Percentiles rank a stretch among this genome's conserved stretches.
Evolutionary conservation across 2,888 invertebrate species (phyloP).

Genomic region (Ashinkailepas kermadecensis): DNA sequence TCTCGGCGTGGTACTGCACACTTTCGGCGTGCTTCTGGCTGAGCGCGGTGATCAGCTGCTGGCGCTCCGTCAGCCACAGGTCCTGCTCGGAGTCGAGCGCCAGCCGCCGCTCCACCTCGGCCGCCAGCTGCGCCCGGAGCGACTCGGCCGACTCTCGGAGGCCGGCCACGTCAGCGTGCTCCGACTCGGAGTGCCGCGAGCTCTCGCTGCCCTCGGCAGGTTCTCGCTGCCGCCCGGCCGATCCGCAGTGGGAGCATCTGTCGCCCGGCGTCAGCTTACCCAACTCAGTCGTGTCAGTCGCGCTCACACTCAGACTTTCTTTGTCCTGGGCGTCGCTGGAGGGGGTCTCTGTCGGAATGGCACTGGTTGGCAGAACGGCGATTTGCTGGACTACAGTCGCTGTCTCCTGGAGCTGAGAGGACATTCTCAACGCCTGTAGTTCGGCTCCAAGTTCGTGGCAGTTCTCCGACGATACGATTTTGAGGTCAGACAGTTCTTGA

Average conservation of each 20-base stretch:
- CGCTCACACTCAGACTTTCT: too few relatives aligned
- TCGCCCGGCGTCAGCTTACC: too few relatives aligned
- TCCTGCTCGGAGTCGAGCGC: slow-evolving; percentile 26
- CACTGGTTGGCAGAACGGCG: too few relatives aligned
- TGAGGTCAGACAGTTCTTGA: neutral
- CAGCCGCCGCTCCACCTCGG: slow-evolving; percentile 25
- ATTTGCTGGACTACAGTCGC: neutral
- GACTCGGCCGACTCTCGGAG: neutral
- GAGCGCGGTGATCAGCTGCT: slow-evolving; percentile 46
- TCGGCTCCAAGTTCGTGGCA: neutral
- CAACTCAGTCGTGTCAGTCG: too few relatives aligned
- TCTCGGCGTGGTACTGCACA: slow-evolving; percentile 73
- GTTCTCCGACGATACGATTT: neutral
- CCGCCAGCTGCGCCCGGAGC: slow-evolving; percentile 23
- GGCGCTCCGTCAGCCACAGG: slow-evolving; percentile 38
- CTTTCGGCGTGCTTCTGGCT: slow-evolving; percentile 79
- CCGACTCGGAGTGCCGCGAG: neutral
- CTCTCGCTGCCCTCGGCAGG: neutral
- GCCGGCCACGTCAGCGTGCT: neutral
- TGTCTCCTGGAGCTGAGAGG: neutral
- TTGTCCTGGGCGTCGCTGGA: too few relatives aligned
- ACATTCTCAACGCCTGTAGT: neutral
- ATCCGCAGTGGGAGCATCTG: neutral
- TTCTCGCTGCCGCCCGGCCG: neutral
- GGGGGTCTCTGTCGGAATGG: too few relatives aligned